Percentiles rank a stretch among this genome's conserved stretches.
These are phyloP conservation scores for Heliornis fulica DNA, from an alignment of 2,113 vertebrate species.

Conservation along the genomic window DNA sequence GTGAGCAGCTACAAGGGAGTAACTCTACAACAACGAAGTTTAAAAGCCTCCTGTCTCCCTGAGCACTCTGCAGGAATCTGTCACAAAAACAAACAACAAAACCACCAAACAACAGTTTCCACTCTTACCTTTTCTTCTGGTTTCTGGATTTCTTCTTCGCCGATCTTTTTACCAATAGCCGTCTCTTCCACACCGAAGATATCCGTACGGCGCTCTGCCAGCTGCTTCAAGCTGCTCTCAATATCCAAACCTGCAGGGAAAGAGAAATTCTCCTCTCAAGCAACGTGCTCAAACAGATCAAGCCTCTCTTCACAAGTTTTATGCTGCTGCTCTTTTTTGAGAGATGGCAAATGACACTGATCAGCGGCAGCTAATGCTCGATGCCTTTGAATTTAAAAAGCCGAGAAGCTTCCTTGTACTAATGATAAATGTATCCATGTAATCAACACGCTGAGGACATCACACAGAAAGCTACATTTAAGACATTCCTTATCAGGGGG, in stretches of 20 bases:
- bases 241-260: slow-evolving; percentile 87
- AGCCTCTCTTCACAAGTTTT: not conserved
- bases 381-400: not conserved
- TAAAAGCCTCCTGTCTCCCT: not conserved
- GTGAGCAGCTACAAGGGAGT: not conserved
- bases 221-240: slow-evolving; percentile 97
- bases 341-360: not conserved
- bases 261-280: not conserved
- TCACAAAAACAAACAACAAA: not conserved
- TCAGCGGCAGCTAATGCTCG: not conserved
- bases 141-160: slow-evolving; percentile 98
- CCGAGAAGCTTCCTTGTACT: not conserved
- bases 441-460: not conserved
- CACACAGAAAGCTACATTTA: not conserved
- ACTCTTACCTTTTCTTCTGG: slow-evolving; percentile 93
- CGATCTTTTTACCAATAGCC: slow-evolving; percentile 98
- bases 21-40: not conserved
- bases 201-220: slow-evolving; percentile 97
- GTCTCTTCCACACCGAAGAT: slow-evolving; percentile 99
- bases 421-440: not conserved
- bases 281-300: not conserved
- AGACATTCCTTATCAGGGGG: not conserved
- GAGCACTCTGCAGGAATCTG: not conserved
- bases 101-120: not conserved
- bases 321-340: not conserved